Conservation (phyloP, 2,113 vertebrate genomes). For the Pterocles burchelli region DNA sequence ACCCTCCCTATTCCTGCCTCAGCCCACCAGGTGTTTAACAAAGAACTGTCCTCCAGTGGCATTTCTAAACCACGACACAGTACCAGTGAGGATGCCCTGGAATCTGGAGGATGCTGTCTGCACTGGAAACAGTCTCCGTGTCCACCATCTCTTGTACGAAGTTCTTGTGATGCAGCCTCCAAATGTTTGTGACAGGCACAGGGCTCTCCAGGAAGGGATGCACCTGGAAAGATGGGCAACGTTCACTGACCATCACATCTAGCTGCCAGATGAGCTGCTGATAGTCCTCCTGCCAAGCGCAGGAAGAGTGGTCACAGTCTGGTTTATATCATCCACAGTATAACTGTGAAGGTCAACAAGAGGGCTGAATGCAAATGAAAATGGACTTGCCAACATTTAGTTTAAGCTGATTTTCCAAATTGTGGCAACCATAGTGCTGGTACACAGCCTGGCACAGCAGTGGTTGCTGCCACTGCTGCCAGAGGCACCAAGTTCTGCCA, state of each 20-base stretch:
- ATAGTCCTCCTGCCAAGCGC: background rate
- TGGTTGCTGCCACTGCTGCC: background rate
- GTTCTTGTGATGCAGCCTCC: background rate
- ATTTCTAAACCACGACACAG: too few relatives aligned
- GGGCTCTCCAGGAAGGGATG: background rate
- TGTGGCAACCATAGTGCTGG: background rate
- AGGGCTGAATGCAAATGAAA: background rate
- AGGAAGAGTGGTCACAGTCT: background rate
- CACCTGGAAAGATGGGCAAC: background rate
- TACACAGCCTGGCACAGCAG: background rate
- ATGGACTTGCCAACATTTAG: background rate
- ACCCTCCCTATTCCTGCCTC: too few relatives aligned
- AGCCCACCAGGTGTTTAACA: too few relatives aligned
- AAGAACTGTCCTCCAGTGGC: too few relatives aligned
- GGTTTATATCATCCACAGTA: background rate
- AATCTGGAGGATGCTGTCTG: background rate
- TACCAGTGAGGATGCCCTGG: too few relatives aligned
- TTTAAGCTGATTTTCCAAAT: background rate
- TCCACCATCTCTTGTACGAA: background rate
- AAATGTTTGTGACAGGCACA: background rate
- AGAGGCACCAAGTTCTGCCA: background rate
- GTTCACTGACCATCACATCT: fast-evolving
- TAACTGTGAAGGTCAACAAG: background rate
- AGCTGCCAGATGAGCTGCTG: background rate
- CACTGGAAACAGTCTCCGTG: background rate